phyloP scores from a whole-genome alignment of 2,888 invertebrate species.

The Acanthoscelides obtectus region DNA sequence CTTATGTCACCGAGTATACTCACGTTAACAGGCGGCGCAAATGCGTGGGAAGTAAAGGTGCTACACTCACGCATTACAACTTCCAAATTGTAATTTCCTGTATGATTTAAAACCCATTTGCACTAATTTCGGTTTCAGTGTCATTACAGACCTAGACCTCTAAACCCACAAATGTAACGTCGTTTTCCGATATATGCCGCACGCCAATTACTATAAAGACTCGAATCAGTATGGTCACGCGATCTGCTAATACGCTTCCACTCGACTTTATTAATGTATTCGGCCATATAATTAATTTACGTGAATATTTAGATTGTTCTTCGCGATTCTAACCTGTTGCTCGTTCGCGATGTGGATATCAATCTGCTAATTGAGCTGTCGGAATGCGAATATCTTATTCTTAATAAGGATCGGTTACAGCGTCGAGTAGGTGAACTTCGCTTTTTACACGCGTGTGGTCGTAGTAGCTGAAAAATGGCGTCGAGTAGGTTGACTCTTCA shows the following conservation, averaged over 20 bases:
- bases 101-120: too few species aligned
- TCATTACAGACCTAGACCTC: neutral
- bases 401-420: neutral
- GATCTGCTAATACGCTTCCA: neutral
- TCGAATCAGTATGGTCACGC: neutral
- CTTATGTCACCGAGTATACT: too few species aligned
- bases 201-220: neutral
- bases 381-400: neutral
- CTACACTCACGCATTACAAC: too few species aligned
- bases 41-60: too few species aligned
- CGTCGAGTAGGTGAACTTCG: neutral
- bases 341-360: neutral
- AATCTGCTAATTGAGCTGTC: neutral
- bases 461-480: too few species aligned
- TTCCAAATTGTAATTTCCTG: too few species aligned
- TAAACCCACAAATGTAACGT: neutral
- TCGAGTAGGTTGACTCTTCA: too few species aligned
- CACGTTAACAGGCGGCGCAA: too few species aligned
- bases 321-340: neutral
- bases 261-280: neutral
- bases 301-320: neutral
- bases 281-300: neutral
- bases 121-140: too few species aligned
- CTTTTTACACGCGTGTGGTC: too few species aligned
- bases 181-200: neutral